Evolutionary conservation across 2,797 vertebrate genomes (phyloP).

Genomic region (Lemur catta): DNA sequence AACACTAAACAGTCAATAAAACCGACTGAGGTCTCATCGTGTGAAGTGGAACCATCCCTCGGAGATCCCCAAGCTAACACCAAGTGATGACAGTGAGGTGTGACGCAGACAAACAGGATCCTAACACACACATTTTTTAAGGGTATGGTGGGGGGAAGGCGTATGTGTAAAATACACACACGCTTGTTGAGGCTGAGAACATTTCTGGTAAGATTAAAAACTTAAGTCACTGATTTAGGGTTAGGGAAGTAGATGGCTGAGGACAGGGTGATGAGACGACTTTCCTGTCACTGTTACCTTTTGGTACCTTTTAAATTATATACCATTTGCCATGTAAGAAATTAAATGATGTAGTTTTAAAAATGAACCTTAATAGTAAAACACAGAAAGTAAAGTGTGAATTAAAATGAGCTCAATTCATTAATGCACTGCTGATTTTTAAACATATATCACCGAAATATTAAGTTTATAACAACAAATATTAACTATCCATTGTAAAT

Average conservation of each 20-base stretch:
- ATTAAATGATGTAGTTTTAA: neutral
- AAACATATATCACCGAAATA: neutral
- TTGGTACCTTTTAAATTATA: neutral
- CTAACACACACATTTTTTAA: fast-evolving
- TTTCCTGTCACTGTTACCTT: neutral
- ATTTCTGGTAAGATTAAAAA: too few relatives aligned
- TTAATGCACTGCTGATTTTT: neutral
- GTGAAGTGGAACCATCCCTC: neutral
- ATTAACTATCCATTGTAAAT: neutral
- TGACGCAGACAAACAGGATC: fast-evolving
- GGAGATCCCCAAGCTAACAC: fast-evolving
- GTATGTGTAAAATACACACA: fast-evolving
- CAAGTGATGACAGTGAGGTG: neutral
- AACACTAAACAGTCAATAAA: neutral
- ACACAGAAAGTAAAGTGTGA: neutral
- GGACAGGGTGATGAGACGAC: fast-evolving
- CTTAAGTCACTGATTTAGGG: neutral
- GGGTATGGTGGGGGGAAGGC: neutral
- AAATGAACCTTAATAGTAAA: neutral
- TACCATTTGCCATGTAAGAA: neutral
- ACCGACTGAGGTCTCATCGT: fast-evolving
- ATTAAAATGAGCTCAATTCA: neutral
- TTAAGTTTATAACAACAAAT: neutral
- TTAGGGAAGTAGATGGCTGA: neutral
- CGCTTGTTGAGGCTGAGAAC: neutral